Conservation (phyloP, 2,113 vertebrate species). For the Cygnus atratus region DNA sequence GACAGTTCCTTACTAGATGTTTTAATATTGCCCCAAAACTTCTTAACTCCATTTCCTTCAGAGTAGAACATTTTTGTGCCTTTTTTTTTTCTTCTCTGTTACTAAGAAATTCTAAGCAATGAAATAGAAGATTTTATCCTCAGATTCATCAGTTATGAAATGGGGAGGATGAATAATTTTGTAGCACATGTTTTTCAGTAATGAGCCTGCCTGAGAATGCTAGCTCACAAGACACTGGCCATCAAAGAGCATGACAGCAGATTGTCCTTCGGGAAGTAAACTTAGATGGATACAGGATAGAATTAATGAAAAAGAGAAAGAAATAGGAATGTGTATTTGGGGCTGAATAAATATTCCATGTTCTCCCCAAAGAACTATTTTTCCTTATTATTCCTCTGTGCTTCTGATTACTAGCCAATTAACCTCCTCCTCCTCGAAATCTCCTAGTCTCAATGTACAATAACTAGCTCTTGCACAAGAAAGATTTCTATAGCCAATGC, state of each 20-base stretch:
- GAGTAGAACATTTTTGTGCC: rapidly evolving
- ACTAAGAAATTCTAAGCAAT: neutral
- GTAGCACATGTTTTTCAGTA: neutral
- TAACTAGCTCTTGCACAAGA: neutral
- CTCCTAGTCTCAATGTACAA: neutral
- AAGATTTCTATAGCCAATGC: neutral
- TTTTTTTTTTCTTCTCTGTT: neutral
- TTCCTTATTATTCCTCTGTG: neutral
- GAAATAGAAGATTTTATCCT: neutral
- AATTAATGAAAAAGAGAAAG: neutral
- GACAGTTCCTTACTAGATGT: neutral
- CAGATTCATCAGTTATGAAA: neutral
- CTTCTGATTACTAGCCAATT: neutral
- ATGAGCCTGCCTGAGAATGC: neutral
- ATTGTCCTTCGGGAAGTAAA: neutral
- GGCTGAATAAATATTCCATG: neutral
- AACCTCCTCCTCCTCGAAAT: neutral
- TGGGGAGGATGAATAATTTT: neutral
- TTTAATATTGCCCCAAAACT: neutral
- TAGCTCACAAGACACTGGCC: neutral
- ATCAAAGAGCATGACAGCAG: neutral
- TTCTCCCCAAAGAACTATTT: neutral
- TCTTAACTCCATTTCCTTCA: neutral
- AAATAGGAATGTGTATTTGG: neutral
- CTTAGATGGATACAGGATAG: neutral